Conservation (phyloP, 2,113 vertebrate species). For the Vulpes lagopus region DNA sequence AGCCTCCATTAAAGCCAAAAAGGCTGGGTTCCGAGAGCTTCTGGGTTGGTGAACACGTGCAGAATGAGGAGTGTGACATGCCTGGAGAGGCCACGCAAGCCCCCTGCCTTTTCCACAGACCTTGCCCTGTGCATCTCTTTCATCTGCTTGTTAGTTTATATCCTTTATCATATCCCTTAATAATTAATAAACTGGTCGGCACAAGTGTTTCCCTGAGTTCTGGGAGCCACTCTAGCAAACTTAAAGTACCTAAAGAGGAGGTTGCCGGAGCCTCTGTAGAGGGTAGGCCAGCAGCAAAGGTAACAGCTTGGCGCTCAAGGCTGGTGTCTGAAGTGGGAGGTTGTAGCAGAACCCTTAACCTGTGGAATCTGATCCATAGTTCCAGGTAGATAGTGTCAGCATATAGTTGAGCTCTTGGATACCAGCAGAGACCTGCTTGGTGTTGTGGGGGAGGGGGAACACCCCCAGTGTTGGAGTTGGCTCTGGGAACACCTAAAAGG, state of each 20-base stretch:
- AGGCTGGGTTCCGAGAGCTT: neutral
- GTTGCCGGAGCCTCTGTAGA: neutral
- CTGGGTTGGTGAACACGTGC: neutral
- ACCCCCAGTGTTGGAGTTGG: neutral
- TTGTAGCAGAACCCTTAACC: neutral
- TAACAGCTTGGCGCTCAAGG: neutral
- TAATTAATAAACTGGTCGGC: neutral
- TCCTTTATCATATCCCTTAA: neutral
- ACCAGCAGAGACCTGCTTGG: neutral
- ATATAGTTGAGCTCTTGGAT: neutral
- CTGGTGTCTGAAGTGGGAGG: neutral
- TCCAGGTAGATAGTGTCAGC: neutral
- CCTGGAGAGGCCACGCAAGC: neutral
- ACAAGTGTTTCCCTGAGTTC: neutral
- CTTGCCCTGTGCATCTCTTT: neutral
- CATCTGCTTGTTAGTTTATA: neutral
- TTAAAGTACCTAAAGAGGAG: neutral
- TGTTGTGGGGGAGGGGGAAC: neutral
- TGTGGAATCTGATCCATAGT: neutral
- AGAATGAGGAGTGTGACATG: neutral
- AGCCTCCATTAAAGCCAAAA: neutral
- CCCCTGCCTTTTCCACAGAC: neutral
- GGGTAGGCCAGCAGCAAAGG: neutral
- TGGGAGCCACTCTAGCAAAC: neutral
- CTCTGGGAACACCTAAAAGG: neutral